These are phyloP conservation scores for Fregetta grallaria DNA, from an alignment of 2,113 vertebrate genomes.

Conservation along the genomic window DNA sequence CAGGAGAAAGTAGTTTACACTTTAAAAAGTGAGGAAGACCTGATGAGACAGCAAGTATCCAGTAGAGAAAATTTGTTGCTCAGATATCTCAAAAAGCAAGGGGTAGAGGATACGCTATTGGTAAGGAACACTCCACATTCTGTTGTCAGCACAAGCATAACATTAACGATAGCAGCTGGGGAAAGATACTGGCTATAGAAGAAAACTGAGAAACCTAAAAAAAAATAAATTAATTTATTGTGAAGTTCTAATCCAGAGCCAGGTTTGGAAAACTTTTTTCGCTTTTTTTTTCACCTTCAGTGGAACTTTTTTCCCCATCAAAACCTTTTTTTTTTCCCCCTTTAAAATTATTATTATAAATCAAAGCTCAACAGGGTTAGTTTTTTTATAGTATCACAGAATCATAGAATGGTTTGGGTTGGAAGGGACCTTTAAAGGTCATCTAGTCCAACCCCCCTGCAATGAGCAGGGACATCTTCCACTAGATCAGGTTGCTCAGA, in stretches of 20 bases:
- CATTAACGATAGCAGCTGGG: neutral
- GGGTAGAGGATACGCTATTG: neutral
- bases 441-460: too few species aligned
- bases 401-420: too few species aligned
- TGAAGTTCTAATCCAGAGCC: neutral
- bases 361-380: neutral
- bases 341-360: neutral
- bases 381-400: neutral
- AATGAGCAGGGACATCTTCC: too few species aligned
- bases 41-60: slow-evolving; percentile 50
- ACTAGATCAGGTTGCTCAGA: too few species aligned
- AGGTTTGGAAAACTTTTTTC: neutral
- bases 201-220: neutral
- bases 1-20: neutral
- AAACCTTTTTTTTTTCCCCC: neutral
- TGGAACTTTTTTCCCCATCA: neutral
- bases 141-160: neutral
- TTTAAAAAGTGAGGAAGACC: slow-evolving; percentile 10
- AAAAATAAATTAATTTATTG: neutral
- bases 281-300: neutral
- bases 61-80: neutral
- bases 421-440: too few species aligned
- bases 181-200: neutral
- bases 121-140: neutral
- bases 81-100: neutral